Base-by-base conservation (phyloP, 1,140 invertebrate genomes). In the Agrypnia vestita region DNA sequence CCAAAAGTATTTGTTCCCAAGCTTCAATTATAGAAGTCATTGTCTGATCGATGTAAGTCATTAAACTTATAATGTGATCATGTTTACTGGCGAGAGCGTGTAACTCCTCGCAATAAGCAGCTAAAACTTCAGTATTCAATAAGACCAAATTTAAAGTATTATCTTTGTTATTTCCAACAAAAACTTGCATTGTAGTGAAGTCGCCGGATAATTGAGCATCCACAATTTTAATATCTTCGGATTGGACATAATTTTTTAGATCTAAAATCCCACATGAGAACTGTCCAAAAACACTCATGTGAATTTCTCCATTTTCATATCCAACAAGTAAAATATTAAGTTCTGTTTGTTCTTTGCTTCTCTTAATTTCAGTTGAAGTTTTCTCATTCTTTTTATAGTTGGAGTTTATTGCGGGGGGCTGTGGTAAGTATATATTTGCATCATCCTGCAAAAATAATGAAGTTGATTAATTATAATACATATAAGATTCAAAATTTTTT, bases 1-100 rank as follows among this genome's bases (percentile, higher is more conserved):
- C 97, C 21, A 97, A 86, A 13, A 98, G 90, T 84, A 98, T 97
- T 79, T 96, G 97, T 89, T 98, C 97, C 96, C 97, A 98, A 0
- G 96, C 95, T 89, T 98, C 97, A 59, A 92, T 94, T 84, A 98
- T 95, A n/a, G 95, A 94, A 82, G 92, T 92, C 86, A 96, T 93
- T 3, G 95, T 95, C 83, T 93, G 92, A 47, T 92, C 92, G 35
- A 96, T 90, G 85, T 96, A 95, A 84, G 92, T 92, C 59, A 94
- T 85, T 8, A 94, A 87, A 80, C 91, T 90, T 12, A 91, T 85
- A 12, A 96, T 91, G 84, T 95, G 91, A 9, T 92, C 92, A 88
- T 95, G 93, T 85, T 95, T 95, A 8, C 92, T 89, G 12, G 94
- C 93, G 13, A 96, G 87, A 21, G 92, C 88, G 84, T 93, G 92